Percentiles rank a stretch among this genome's conserved stretches.
Evolutionary conservation across 1,140 invertebrate species (phyloP).

Genomic region (Phymastichus coffea): DNA sequence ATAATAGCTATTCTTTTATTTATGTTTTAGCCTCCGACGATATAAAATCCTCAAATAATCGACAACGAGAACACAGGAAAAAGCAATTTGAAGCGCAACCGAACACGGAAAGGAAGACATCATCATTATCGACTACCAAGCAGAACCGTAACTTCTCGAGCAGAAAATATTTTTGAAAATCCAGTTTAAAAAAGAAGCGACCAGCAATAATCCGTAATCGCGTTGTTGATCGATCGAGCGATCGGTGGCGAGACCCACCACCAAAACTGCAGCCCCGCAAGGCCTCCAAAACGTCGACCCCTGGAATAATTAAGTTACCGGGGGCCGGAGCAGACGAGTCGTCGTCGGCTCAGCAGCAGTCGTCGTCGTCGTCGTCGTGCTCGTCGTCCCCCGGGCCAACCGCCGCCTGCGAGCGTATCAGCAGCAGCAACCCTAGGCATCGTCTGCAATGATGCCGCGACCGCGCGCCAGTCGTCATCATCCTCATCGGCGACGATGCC

Average conservation of each 20-base stretch:
- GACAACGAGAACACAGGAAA: too few species aligned
- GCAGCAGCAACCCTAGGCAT: neutral
- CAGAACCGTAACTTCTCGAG: too few species aligned
- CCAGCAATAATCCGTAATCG: constrained; percentile 14
- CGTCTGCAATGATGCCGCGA: neutral
- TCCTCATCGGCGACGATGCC: neutral
- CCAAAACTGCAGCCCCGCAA: constrained; percentile 39
- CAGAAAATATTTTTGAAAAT: too few species aligned
- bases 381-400: constrained; percentile 41
- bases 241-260: too few species aligned
- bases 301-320: constrained; percentile 52
- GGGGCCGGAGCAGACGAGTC: constrained; percentile 52
- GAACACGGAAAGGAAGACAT: neutral
- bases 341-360: constrained; percentile 41
- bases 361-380: too few species aligned
- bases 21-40: constrained; percentile 44
- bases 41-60: constrained; percentile 49
- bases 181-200: neutral
- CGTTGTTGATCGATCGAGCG: too few species aligned
- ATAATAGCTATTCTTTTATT: too few species aligned
- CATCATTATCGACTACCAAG: neutral
- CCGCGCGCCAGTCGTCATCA: neutral
- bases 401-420: constrained; percentile 2
- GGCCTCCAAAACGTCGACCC: constrained; percentile 55
- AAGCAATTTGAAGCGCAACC: too few species aligned